Evolutionary conservation across 2,113 vertebrate species (phyloP).

Genomic region (Urocynchramus pylzowi): DNA sequence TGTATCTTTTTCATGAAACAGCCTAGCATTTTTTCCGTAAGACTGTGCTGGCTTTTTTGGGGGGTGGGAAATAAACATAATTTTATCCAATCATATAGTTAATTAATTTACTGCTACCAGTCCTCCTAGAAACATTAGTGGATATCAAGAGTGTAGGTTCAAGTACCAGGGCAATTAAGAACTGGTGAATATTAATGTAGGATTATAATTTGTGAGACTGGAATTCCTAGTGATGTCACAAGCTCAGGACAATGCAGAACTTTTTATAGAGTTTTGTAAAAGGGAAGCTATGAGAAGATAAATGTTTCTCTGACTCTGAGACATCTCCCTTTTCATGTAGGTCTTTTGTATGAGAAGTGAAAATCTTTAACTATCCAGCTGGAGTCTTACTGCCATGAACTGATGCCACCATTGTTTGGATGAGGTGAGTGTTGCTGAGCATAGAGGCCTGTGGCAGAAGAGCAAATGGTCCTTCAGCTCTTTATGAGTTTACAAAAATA

Average conservation of each 20-base stretch:
- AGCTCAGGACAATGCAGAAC: rapidly evolving
- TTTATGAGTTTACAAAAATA: not conserved
- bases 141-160: not conserved
- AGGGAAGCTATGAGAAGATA: not conserved
- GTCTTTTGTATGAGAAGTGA: not conserved
- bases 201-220: not conserved
- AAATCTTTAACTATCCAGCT: not conserved
- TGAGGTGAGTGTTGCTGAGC: not conserved
- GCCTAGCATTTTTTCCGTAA: not conserved
- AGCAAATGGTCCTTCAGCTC: not conserved
- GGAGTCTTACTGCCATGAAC: not conserved
- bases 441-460: not conserved
- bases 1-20: not conserved
- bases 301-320: not conserved
- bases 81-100: not conserved
- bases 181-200: not conserved
- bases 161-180: not conserved
- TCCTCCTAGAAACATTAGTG: not conserved
- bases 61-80: not conserved
- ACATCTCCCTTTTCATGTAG: not conserved
- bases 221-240: not conserved
- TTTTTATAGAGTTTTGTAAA: not conserved
- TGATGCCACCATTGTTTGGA: not conserved
- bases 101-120: not conserved
- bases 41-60: rapidly evolving